phyloP scores from a whole-genome alignment of 2,888 invertebrate species.

The Chrysolina haemoptera region DNA sequence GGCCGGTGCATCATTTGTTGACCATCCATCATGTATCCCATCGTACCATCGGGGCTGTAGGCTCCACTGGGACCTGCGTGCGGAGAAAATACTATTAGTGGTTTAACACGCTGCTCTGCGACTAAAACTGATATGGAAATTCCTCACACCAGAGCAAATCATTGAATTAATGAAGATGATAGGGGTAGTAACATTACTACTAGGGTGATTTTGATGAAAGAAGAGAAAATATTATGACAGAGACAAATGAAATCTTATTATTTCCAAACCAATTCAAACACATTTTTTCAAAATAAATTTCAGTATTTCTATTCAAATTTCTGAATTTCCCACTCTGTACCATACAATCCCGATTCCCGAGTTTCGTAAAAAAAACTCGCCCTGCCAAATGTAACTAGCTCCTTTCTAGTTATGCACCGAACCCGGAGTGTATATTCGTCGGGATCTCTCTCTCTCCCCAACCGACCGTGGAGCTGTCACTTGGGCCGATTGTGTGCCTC shows the following conservation, averaged over 20 bases:
- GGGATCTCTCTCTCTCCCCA: constrained; percentile 32
- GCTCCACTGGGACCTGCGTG: constrained; percentile 96
- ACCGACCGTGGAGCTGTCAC: constrained; percentile 49
- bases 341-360: background rate
- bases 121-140: constrained; percentile 53
- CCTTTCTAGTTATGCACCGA: constrained; percentile 13
- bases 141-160: constrained; percentile 41
- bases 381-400: constrained; percentile 10
- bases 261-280: no score
- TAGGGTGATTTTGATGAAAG: no score
- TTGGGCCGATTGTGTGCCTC: constrained; percentile 59
- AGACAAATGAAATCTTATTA: no score
- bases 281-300: no score
- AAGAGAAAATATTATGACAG: no score
- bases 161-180: no score
- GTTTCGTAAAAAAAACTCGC: background rate
- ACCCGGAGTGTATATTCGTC: constrained; percentile 25
- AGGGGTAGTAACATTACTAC: no score
- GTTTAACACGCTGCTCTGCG: constrained; percentile 73
- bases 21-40: constrained; percentile 98
- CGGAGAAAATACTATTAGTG: constrained; percentile 88
- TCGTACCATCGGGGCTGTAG: constrained; percentile 96
- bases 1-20: constrained; percentile 98
- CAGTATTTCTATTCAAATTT: background rate
- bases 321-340: background rate